Evolutionary conservation across 2,888 invertebrate genomes (phyloP).

Genomic region (Drosophila kanekoi): DNA sequence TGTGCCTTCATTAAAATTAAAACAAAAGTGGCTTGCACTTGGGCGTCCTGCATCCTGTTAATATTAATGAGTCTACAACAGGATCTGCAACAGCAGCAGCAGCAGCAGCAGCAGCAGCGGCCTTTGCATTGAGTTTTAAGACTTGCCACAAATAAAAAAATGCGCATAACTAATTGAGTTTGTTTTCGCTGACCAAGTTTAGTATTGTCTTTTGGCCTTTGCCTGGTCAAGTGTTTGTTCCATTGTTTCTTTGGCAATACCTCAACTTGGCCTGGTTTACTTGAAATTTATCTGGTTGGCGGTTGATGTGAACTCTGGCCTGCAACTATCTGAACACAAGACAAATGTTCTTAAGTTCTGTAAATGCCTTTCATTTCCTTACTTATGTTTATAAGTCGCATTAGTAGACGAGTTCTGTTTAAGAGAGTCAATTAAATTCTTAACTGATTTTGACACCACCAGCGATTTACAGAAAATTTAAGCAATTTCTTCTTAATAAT

Average conservation of each 20-base stretch:
- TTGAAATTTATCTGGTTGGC: background rate
- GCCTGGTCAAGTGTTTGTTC: background rate
- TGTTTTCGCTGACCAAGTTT: constrained; percentile 37
- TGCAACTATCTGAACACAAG: too few species aligned
- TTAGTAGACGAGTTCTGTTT: too few species aligned
- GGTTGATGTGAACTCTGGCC: too few species aligned
- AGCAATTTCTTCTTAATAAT: too few species aligned
- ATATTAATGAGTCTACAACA: constrained; percentile 51
- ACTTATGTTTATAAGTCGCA: too few species aligned
- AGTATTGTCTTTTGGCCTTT: constrained; percentile 35
- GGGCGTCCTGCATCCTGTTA: constrained; percentile 35
- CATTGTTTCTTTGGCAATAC: constrained; percentile 9
- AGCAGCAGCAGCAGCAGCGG: constrained; percentile 1
- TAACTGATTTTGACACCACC: too few species aligned
- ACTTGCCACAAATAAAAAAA: constrained; percentile 36
- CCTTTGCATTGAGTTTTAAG: constrained; percentile 16
- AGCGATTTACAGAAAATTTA: too few species aligned
- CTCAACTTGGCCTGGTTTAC: constrained; percentile 34
- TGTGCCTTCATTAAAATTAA: constrained; percentile 41
- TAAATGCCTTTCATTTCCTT: too few species aligned
- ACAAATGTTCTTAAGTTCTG: background rate
- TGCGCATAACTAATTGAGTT: constrained; percentile 56
- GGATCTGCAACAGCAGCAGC: background rate
- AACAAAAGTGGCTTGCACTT: constrained; percentile 45
- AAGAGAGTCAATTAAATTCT: too few species aligned